Percentiles rank a stretch among this genome's conserved stretches.
phyloP scores from a whole-genome alignment of 2,113 vertebrate species.

The Aegotheles bennettii region DNA sequence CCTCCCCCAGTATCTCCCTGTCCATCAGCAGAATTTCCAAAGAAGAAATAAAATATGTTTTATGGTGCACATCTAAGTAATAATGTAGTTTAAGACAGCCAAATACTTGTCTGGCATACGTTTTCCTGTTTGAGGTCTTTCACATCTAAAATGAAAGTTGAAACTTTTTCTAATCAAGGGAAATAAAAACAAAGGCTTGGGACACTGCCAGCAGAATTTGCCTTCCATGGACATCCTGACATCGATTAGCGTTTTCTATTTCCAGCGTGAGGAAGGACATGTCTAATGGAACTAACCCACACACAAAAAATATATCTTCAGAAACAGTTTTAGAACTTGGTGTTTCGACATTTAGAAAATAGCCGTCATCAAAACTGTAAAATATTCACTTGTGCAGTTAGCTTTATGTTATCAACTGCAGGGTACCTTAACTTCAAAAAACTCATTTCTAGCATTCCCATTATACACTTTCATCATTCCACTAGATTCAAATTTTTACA shows the following conservation, averaged over 20 bases:
- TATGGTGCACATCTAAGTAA: neutral
- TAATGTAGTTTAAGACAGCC: neutral
- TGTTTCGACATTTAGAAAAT: neutral
- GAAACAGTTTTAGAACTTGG: neutral
- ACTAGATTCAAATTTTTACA: neutral
- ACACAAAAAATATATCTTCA: neutral
- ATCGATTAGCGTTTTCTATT: neutral
- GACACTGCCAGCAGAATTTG: neutral
- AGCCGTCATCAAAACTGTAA: neutral
- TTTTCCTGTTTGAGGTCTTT: neutral
- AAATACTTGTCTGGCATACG: neutral
- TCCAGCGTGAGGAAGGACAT: neutral
- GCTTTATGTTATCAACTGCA: neutral
- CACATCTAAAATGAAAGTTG: neutral
- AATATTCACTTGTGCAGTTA: neutral
- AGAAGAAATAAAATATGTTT: neutral
- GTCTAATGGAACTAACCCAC: neutral
- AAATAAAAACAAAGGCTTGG: neutral
- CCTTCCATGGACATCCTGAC: neutral
- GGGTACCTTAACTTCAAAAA: neutral
- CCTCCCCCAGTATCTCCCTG: neutral
- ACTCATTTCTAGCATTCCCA: neutral
- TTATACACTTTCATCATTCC: neutral
- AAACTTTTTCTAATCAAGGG: neutral
- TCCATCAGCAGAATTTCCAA: neutral